Percentiles rank a stretch among this genome's conserved stretches.
Evolutionary conservation across 2,888 invertebrate genomes (phyloP).

Genomic region (Spisula subtruncata): DNA sequence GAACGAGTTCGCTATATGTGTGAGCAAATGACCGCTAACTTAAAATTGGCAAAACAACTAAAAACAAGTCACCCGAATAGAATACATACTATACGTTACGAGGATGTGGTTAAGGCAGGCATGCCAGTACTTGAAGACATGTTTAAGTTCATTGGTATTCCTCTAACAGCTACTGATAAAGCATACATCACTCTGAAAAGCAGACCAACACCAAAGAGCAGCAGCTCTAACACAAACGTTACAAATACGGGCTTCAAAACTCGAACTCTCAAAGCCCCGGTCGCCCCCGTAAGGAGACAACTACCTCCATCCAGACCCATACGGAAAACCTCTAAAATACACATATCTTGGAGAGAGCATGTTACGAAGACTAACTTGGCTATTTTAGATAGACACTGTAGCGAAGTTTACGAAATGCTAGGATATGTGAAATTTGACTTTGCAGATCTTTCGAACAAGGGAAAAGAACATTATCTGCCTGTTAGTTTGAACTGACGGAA

Average conservation of each 20-base stretch:
- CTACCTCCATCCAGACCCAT: not conserved
- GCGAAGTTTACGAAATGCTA: constrained; percentile 6
- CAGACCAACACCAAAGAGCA: not conserved
- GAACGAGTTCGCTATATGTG: constrained; percentile 53
- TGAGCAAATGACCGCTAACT: constrained; percentile 43
- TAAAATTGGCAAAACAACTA: constrained; percentile 38
- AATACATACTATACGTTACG: constrained; percentile 57
- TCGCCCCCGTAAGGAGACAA: not conserved
- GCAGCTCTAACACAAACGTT: not conserved
- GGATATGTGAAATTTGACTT: not conserved
- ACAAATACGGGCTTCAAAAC: not conserved
- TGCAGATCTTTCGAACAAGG: not conserved
- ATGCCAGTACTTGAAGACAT: constrained; percentile 21
- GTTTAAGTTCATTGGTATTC: constrained; percentile 51
- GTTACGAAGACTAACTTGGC: not conserved
- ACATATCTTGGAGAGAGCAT: not conserved
- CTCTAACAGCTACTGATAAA: constrained; percentile 2
- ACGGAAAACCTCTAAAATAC: not conserved
- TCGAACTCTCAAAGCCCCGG: not conserved
- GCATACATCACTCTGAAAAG: not conserved
- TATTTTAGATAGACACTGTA: not conserved
- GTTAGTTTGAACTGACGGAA: not conserved
- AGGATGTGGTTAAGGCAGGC: constrained; percentile 51
- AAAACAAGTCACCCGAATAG: constrained; percentile 27
- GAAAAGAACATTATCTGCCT: not conserved